Base-by-base conservation (phyloP, 2,113 vertebrate genomes). In the Catharus fuscescens region DNA sequence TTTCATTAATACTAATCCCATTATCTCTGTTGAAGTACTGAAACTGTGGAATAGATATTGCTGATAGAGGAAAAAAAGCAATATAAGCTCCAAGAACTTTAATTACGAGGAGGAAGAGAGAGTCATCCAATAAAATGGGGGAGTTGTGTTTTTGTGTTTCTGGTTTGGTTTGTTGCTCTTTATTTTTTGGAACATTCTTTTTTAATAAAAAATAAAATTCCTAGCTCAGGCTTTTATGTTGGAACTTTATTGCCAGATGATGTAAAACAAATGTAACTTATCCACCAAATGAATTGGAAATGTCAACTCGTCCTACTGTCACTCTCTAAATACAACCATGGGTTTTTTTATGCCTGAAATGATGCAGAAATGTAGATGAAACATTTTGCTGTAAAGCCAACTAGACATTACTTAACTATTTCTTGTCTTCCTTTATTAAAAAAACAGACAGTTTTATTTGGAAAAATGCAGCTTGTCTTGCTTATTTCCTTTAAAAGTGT, bases 231-330 rank as follows among this genome's bases (percentile, higher is more conserved):
- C 73, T 93, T 95, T 95, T 91, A 82, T 87, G 52, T 85, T 95
- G 59, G 42, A 91, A 50, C 50, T 79, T 76, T 44, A 82, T 90
- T 90, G 62, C 88, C 79, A 73, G 72, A 78, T 95, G 92, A 94
- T 94, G 70, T 95, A 83, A 93, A 94, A 52, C 92, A 95, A 95
- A 90, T 94, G 89, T 86, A 90, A 92, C 70, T 86, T 93, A 83
- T 5, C 52, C 72, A 53, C 61, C 60, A 67, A 81, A 76, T 79
- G 73, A 93, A 57, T 70, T 90, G 90, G 94, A 88, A 94, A 70
- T 54, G 79, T 94, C 86, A 92, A 0, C 62, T 93, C 20, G 28
- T 92, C 90, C 80, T 85, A 9, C 72, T 4, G 5, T 86, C 88
- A 29, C 77, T 92, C 69, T 88, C 20, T 94, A 91, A 95, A 82